A percentile compares a stretch with the other conserved stretches of the same genome.
Evolutionary conservation across 2,888 invertebrate genomes (phyloP).

Genomic region (Drosophila meridionalis): DNA sequence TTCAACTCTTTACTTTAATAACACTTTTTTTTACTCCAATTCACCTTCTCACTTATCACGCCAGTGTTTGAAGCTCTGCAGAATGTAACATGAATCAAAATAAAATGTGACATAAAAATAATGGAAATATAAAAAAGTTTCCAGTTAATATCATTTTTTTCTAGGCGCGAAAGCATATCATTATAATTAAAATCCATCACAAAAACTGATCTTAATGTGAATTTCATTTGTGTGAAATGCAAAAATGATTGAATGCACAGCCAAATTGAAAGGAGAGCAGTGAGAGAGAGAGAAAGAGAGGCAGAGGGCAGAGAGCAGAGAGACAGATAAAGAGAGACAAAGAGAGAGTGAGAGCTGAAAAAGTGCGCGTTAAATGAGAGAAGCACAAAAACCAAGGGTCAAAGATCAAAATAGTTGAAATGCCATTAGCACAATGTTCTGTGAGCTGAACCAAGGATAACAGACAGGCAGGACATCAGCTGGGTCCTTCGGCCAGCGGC

Average conservation of each 20-base stretch:
- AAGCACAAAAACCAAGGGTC: conserved; percentile 15
- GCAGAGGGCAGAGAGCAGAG: too few relatives aligned
- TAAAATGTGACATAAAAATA: too few relatives aligned
- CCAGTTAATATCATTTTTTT: background rate
- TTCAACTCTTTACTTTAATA: too few relatives aligned
- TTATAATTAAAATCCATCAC: background rate
- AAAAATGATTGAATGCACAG: background rate
- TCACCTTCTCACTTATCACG: too few relatives aligned
- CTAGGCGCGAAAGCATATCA: background rate
- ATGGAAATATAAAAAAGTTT: too few relatives aligned
- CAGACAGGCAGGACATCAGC: conserved; percentile 34
- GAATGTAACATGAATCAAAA: too few relatives aligned
- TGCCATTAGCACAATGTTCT: conserved; percentile 60
- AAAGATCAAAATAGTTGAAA: conserved; percentile 63
- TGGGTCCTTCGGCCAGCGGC: conserved; percentile 9
- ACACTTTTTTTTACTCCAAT: too few relatives aligned
- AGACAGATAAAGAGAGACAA: too few relatives aligned
- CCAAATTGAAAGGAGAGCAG: conserved; percentile 15
- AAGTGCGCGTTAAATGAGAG: conserved; percentile 13
- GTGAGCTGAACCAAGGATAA: conserved; percentile 23
- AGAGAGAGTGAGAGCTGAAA: background rate
- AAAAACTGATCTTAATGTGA: conserved; percentile 10
- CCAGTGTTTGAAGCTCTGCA: too few relatives aligned
- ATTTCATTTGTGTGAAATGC: conserved; percentile 8
- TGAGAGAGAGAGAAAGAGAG: too few relatives aligned